Evolutionary conservation across 2,113 vertebrate species (phyloP).

Genomic region (Malaclemys terrapin): DNA sequence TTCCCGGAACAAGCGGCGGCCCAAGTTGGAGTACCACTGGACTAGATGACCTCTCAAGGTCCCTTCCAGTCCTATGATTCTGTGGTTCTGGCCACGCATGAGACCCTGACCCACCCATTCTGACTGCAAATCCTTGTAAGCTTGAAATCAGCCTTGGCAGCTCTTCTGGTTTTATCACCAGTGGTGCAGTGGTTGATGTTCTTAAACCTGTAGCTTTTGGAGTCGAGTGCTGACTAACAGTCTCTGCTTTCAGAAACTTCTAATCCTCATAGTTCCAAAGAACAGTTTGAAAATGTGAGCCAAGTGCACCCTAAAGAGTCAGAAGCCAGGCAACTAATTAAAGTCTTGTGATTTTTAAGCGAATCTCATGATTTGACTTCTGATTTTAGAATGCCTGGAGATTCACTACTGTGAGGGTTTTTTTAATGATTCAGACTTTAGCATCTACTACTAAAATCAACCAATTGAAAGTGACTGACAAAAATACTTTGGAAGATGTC

Average conservation of each 20-base stretch:
- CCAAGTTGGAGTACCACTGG: no score
- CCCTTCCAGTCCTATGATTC: no score
- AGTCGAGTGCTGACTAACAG: neutral
- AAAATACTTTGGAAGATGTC: neutral
- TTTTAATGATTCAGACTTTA: neutral
- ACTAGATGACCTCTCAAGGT: no score
- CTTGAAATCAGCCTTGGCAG: neutral
- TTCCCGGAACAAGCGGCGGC: no score
- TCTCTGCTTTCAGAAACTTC: neutral
- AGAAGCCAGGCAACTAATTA: neutral
- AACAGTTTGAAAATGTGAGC: neutral
- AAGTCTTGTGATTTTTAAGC: neutral
- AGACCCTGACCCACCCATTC: neutral
- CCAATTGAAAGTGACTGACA: neutral
- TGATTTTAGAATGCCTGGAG: neutral
- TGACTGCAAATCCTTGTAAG: neutral
- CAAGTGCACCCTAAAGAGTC: neutral
- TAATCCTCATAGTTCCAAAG: neutral
- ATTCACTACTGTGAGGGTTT: neutral
- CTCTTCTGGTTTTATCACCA: neutral
- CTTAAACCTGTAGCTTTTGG: neutral
- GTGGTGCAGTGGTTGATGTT: neutral
- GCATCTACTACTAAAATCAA: neutral
- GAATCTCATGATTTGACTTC: neutral
- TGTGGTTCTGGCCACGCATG: no score